These are phyloP conservation scores for Toxonevra muliebris DNA, from an alignment of 2,888 invertebrate genomes.

Conservation along the genomic window DNA sequence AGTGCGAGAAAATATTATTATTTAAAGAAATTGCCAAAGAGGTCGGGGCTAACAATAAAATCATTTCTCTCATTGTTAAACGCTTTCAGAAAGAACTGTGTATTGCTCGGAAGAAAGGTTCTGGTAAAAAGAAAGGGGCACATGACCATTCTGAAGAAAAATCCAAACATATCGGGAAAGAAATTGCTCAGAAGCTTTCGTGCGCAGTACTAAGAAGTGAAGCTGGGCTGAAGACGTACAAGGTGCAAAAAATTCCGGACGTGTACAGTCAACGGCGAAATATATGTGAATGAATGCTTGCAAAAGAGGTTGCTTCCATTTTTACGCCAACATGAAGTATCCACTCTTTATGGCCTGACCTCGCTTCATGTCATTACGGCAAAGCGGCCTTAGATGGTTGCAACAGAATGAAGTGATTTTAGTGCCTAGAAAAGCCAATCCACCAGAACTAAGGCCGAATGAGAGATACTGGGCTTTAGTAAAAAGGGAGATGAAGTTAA, in stretches of 20 bases:
- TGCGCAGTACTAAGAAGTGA: too few species aligned
- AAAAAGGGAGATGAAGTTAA: conserved; percentile 4
- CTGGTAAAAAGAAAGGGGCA: background rate
- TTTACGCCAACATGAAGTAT: too few species aligned
- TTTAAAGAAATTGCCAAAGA: conserved; percentile 8
- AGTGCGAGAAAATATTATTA: too few species aligned
- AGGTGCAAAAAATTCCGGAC: too few species aligned
- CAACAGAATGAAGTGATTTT: background rate
- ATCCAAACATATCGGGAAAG: too few species aligned
- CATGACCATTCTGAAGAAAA: too few species aligned
- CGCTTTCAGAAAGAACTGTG: background rate
- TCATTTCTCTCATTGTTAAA: conserved; percentile 2
- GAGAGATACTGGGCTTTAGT: background rate
- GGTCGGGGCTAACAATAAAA: conserved; percentile 1
- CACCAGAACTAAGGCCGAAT: background rate
- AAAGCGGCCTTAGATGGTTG: background rate
- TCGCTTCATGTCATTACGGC: background rate
- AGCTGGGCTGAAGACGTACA: background rate
- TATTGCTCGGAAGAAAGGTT: conserved; percentile 8
- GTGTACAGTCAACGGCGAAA: too few species aligned
- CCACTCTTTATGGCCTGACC: too few species aligned
- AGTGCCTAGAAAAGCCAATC: background rate
- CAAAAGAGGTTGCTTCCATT: too few species aligned
- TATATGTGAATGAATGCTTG: too few species aligned
- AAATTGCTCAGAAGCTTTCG: too few species aligned